Base-by-base conservation (phyloP, 2,888 invertebrate species). In the Polydrusus tereticollis region DNA sequence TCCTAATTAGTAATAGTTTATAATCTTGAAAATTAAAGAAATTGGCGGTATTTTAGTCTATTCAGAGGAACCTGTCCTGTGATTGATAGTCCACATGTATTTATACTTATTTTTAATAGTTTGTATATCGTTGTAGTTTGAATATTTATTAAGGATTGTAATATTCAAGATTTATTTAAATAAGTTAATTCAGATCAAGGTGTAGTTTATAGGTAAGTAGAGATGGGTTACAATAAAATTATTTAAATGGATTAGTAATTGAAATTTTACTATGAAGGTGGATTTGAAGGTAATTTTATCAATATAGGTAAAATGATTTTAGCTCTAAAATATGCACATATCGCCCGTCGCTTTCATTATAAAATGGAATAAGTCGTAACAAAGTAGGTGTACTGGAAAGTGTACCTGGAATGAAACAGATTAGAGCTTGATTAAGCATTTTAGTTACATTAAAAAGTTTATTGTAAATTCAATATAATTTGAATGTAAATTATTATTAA, bases 351-450 rank as follows among this genome's bases (percentile, higher is more conserved):
- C 90, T 91, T 90, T 91, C 89, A 87, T 87, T 82, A 79, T 76
- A 88, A 90, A 80, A 86, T 89, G 89, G 87, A 90, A 92, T 90
- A 92, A n/a, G n/a, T n/a, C n/a, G n/a, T n/a, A n/a, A n/a, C n/a
- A n/a, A n/a, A n/a, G n/a, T n/a, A n/a, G n/a, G 87, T 86, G 87
- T 91, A 91, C 89, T 89, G 91, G 91, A 92, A 92, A 88, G 89
- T 91, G 89, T 87, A 86, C 88, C 90, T 91, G 88, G 90, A 88
- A 87, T 87, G 86, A 81, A n/a, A 50, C 88, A 89, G 88, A 88
- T 88, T 89, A 89, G 86, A 89, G 88, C 89, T 90, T 89, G 86
- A 81, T 63, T 82, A 89, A 90, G 88, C 84, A 86, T 88, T 89
- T 90, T 89, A 89, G 88, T 90, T 90, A 90, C 89, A 90, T 88